Conservation (phyloP, 2,113 vertebrate species). For the Hemicordylus capensis region DNA sequence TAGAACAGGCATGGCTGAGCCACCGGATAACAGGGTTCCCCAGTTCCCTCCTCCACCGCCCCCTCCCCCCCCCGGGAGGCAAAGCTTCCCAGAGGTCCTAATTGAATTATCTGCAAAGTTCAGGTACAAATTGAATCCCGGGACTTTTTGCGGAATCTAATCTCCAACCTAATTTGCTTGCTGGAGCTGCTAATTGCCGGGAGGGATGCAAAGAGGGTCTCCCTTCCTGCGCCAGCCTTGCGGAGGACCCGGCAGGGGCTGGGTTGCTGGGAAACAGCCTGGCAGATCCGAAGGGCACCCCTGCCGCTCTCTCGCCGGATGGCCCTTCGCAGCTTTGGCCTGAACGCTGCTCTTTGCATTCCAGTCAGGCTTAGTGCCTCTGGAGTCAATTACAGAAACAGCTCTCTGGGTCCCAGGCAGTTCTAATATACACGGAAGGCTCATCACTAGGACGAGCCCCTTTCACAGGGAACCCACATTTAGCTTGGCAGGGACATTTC, state of each 20-base stretch:
- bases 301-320: neutral
- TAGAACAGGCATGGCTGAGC: too few species aligned
- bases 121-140: neutral
- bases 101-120: slow-evolving; percentile 26
- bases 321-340: neutral
- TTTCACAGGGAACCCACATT: neutral
- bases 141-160: neutral
- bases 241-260: neutral
- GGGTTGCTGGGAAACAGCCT: neutral
- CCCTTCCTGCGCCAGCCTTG: neutral
- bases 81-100: neutral
- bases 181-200: slow-evolving; percentile 12
- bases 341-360: neutral
- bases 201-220: neutral
- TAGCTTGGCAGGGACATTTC: neutral
- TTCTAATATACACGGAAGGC: neutral
- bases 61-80: slow-evolving; percentile 10
- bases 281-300: neutral
- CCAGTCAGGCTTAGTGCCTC: neutral
- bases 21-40: neutral
- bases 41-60: slow-evolving; percentile 15
- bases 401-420: neutral
- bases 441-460: neutral
- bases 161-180: slow-evolving; percentile 30
- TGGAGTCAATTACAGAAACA: neutral